phyloP scores from a whole-genome alignment of 92 coral and sea anemone genomes.

The Porites rus region DNA sequence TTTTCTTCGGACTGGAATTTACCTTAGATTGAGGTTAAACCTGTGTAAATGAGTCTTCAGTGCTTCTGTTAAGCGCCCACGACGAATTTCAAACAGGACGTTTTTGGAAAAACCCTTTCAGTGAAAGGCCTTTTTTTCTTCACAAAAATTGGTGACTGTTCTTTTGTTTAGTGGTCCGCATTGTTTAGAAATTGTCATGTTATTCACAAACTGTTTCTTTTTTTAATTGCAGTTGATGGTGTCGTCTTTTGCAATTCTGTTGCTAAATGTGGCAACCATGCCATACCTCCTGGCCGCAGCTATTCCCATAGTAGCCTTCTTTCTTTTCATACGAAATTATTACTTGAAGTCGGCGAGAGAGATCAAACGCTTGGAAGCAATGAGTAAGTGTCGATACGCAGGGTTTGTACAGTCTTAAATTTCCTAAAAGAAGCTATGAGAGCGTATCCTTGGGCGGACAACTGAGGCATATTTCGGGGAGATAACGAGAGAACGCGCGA shows the following conservation, averaged over 20 bases:
- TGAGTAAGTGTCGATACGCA: conserved; percentile 69
- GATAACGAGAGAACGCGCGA: no score
- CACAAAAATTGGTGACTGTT: background rate
- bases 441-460: no score
- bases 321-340: conserved; percentile 80
- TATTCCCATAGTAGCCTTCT: conserved; percentile 70
- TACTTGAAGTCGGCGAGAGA: conserved; percentile 89
- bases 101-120: no score
- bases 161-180: background rate
- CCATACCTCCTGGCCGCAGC: conserved; percentile 86
- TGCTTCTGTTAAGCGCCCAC: no score
- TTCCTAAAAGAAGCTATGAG: no score
- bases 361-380: conserved; percentile 89
- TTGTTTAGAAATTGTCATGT: background rate
- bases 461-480: no score
- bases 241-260: conserved; percentile 68
- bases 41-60: no score
- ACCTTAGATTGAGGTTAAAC: no score
- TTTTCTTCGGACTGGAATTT: no score
- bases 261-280: conserved; percentile 83
- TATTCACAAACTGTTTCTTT: background rate
- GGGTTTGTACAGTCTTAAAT: no score
- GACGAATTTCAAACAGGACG: no score
- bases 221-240: conserved; percentile 72
- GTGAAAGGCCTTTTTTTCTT: no score